Base-by-base conservation (phyloP, 2,797 vertebrate species). In the Microctenopoma stevenorrisi region DNA sequence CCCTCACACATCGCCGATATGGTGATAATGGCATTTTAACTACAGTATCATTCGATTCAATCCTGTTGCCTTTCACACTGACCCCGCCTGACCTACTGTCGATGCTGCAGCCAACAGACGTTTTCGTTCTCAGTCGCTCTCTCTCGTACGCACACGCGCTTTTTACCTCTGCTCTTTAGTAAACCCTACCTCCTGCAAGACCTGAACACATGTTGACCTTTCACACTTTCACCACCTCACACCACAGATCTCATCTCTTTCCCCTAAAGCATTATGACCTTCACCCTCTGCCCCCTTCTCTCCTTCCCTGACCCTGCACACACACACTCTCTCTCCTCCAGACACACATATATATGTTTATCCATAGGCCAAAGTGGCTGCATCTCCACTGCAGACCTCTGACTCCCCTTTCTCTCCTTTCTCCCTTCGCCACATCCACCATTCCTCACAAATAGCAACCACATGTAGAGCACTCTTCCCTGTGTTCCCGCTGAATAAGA, bases 371-470 rank as follows among this genome's bases (percentile, higher is more conserved):
- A 10, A 42, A 73, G 71, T 63, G 64, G 78, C 79, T 75, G 81
- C 77, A 81, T 89, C 83, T 83, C 81, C 65, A 28, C 55, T 66
- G 78, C 65, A 81, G 79, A 85, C 86, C 81, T 82, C 77, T 76
- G 81, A 84, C 81, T 81, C 68, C 76, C 63, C 73, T 69, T 66
- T 72, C 43, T 71, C 92, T 91, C 85, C 64, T 95, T 93, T 94
- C 93, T 94, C 90, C 86, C 87, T 91, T 91, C 75, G 84, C 84
- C 86, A 86, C 76, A 79, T 78, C 75, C 86, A 88, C 92, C 91
- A 94, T 94, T 94, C 94, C 95, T 91, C 90, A 89, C 92, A 98
- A 98, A 98, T 98, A 94, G 96, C 95, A 98, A 96, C 96, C 97
- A 99, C 96, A 98, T 99, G 97, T 94, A 94, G 85, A 57, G 63